Evolutionary conservation across 2,113 vertebrate genomes (phyloP).

Genomic region (Melanotaenia duboulayi): DNA sequence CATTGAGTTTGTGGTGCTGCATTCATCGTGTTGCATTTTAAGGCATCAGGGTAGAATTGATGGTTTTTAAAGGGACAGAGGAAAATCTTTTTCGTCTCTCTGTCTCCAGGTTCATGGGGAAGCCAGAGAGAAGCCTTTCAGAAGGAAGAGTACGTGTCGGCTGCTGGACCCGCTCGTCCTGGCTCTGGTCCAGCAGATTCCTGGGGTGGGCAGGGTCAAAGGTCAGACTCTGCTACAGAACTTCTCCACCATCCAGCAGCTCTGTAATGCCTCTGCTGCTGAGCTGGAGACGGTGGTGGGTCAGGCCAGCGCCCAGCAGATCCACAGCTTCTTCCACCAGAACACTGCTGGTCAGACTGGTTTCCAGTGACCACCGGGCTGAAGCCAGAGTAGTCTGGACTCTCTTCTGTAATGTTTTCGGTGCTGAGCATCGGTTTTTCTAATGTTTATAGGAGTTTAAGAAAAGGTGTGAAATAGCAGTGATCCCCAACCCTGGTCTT

Average conservation of each 20-base stretch:
- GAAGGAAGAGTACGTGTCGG: slow-evolving; percentile 54
- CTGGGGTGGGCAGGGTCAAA: slow-evolving; percentile 84
- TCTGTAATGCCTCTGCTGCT: slow-evolving; percentile 65
- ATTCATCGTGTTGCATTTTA: too few relatives aligned
- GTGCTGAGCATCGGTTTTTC: too few relatives aligned
- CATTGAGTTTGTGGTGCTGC: too few relatives aligned
- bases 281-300: slow-evolving; percentile 87
- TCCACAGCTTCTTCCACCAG: slow-evolving; percentile 85
- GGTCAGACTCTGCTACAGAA: slow-evolving; percentile 16
- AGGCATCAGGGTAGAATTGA: too few relatives aligned
- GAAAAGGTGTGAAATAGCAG: too few relatives aligned
- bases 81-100: neutral
- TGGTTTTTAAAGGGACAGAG: too few relatives aligned
- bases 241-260: slow-evolving; percentile 30
- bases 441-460: too few relatives aligned
- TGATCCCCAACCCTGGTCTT: too few relatives aligned
- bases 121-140: slow-evolving; percentile 87
- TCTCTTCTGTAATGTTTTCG: too few relatives aligned
- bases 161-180: slow-evolving; percentile 81
- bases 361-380: neutral
- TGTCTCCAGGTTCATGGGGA: slow-evolving; percentile 85
- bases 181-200: slow-evolving; percentile 85
- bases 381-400: too few relatives aligned
- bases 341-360: neutral
- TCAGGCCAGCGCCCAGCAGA: slow-evolving; percentile 78